Conservation (phyloP, 1,140 invertebrate genomes). For the Zaprionus tsacasi region DNA sequence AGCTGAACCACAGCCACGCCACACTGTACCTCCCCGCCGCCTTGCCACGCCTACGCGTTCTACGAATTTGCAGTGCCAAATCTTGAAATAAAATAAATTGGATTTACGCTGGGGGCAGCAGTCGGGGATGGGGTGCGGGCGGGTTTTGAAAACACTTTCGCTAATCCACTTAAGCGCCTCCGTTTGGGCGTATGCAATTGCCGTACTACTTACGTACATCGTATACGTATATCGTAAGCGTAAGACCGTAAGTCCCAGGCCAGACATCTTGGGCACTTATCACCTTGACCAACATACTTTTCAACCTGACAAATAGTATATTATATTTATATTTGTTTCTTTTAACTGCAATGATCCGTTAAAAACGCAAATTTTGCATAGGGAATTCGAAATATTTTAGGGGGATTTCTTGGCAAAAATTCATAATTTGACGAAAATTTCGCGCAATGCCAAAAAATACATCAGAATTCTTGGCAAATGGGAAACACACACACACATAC, state of each 20-base stretch:
- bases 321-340: background rate
- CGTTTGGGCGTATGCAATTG: constrained; percentile 34
- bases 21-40: background rate
- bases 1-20: constrained; percentile 39
- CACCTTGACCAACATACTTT: constrained; percentile 59
- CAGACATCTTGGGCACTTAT: constrained; percentile 12
- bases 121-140: background rate
- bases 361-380: constrained; percentile 7
- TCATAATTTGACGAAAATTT: constrained; percentile 45
- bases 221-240: background rate
- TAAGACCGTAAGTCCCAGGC: constrained; percentile 10
- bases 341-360: background rate
- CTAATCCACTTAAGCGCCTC: constrained; percentile 68
- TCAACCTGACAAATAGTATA: constrained; percentile 45
- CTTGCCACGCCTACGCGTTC: constrained; percentile 26
- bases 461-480: constrained; percentile 74
- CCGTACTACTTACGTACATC: background rate
- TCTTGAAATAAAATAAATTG: constrained; percentile 73
- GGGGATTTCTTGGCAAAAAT: constrained; percentile 36
- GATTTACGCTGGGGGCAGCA: constrained; percentile 47
- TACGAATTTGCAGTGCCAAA: constrained; percentile 45
- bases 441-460: constrained; percentile 57
- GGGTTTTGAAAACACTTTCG: constrained; percentile 58
- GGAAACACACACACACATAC: constrained; percentile 19
- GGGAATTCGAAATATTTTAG: constrained; percentile 38